phyloP scores from a whole-genome alignment of 2,797 vertebrate genomes.

The Pipistrellus pipistrellus region DNA sequence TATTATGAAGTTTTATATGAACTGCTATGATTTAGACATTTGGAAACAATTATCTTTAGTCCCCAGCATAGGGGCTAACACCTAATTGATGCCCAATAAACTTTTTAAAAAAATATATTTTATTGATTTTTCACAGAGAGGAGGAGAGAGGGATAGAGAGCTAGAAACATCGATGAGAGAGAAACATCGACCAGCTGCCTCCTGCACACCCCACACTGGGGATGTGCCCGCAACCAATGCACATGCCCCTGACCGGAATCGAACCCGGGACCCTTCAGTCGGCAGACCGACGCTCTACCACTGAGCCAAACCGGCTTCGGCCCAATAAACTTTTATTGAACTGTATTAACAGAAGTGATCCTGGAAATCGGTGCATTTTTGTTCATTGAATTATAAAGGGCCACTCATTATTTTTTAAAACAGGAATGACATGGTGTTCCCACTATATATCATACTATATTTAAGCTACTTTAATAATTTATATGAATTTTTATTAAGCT shows the following conservation, averaged over 20 bases:
- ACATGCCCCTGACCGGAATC: too few relatives aligned
- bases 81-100: background rate
- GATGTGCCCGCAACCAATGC: too few relatives aligned
- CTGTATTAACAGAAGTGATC: background rate
- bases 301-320: too few relatives aligned
- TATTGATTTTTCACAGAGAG: too few relatives aligned
- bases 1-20: background rate
- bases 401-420: background rate
- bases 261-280: too few relatives aligned
- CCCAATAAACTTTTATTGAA: background rate
- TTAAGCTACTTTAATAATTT: background rate
- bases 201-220: too few relatives aligned
- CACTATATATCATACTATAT: background rate
- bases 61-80: background rate
- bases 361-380: background rate
- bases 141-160: too few relatives aligned
- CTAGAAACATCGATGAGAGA: too few relatives aligned
- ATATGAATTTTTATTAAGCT: slow-evolving; percentile 41
- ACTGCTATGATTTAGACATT: background rate
- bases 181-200: too few relatives aligned
- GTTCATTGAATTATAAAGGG: background rate
- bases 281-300: too few relatives aligned
- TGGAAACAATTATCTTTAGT: background rate
- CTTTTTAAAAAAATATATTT: background rate
- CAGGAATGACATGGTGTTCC: background rate